phyloP scores from a whole-genome alignment of 2,888 invertebrate species.

The Germaria angustata region DNA sequence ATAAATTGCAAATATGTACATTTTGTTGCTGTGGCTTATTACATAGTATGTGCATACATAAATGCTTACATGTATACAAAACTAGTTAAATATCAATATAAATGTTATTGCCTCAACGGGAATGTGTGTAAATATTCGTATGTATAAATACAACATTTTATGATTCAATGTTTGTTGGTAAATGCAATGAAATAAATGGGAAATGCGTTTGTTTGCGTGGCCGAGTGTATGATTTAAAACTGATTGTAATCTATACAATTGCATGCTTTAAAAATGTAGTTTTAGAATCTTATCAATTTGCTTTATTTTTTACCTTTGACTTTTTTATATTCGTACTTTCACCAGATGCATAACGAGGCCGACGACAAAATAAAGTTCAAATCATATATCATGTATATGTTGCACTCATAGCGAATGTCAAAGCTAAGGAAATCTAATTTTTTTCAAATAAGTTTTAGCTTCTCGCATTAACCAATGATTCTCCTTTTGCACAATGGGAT shows the following conservation, averaged over 20 bases:
- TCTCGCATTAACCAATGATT: no score
- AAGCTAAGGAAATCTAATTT: no score
- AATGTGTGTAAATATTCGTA: no score
- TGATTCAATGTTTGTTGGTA: background rate
- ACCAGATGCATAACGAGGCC: background rate
- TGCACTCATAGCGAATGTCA: no score
- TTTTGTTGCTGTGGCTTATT: constrained; percentile 6
- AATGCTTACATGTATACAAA: background rate
- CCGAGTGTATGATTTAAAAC: constrained; percentile 1
- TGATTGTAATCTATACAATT: constrained; percentile 23
- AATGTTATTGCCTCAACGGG: no score
- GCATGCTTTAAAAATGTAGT: background rate
- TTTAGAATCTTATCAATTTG: background rate
- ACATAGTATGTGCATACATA: background rate
- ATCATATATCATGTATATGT: no score
- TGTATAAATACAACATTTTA: background rate
- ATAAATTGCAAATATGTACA: background rate
- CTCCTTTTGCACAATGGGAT: no score
- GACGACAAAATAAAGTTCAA: background rate
- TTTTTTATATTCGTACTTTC: background rate
- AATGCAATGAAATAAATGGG: constrained; percentile 1
- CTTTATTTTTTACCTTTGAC: background rate
- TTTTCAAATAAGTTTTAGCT: no score
- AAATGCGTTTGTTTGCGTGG: background rate
- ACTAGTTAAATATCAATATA: no score